Evolutionary conservation across 2,113 vertebrate genomes (phyloP).

Genomic region (Megaceryle torquata): DNA sequence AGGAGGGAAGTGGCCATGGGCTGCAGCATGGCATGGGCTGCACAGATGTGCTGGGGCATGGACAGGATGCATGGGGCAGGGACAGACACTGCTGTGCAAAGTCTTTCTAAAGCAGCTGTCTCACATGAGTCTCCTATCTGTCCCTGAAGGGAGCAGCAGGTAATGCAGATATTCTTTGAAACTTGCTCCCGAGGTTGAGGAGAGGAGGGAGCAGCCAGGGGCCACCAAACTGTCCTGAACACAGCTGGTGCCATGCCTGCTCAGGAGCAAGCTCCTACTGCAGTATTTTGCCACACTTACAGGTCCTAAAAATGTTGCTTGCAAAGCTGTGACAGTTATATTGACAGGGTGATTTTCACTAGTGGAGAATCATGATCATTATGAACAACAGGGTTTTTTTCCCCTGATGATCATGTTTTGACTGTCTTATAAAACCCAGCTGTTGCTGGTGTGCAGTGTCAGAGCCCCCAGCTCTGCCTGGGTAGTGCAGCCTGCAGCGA

Average conservation of each 20-base stretch:
- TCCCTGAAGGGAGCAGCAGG: background rate
- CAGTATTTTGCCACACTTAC: background rate
- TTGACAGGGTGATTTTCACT: background rate
- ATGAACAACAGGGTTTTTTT: background rate
- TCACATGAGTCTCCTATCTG: background rate
- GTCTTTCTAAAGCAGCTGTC: background rate
- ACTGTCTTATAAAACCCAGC: background rate
- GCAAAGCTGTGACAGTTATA: background rate
- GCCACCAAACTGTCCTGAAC: background rate
- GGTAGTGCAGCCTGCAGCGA: background rate
- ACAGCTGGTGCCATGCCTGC: fast-evolving
- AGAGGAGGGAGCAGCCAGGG: background rate
- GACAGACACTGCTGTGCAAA: background rate
- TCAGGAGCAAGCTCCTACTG: background rate
- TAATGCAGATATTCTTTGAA: background rate
- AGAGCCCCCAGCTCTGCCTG: background rate
- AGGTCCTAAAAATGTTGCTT: background rate
- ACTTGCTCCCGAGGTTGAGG: background rate
- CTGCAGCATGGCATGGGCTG: background rate
- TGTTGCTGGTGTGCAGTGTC: background rate
- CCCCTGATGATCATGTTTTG: background rate
- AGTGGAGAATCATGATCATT: background rate
- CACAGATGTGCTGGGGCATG: fast-evolving
- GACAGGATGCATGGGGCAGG: background rate
- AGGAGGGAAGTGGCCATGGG: background rate